Evolutionary conservation across 2,797 vertebrate genomes (phyloP), one percentile per base, ranked within the genome.

Genomic region (Thaleichthys pacificus): DNA sequence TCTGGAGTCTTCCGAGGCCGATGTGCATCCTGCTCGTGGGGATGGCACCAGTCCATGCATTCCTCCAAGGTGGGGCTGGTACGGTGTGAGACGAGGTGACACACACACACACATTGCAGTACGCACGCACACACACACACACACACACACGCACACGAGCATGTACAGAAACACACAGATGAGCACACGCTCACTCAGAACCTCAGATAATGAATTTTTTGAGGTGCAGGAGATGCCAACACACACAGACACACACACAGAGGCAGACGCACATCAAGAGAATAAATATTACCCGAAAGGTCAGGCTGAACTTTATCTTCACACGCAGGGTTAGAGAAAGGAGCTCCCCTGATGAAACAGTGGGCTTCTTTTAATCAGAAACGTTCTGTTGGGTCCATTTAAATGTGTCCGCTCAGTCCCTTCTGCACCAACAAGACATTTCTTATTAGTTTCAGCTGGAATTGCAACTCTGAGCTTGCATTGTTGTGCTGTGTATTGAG

Each of bases 231-330:
- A 28, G 6, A 8, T 17, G 6, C 30, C 22, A n/a, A 49, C 66
- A 61, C 61, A 65, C 22, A 11, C 19, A 22, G 32, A 35, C 62
- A 67, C 69, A 71, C 38, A 67, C 54, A 74, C 70, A 49, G 84
- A 77, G 79, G 82, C 79, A 87, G 84, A 84, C 82, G 83, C 84
- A 88, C 87, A 91, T 91, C 90, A 92, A 90, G 88, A 91, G 89
- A 88, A 89, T 86, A 91, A 91, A 89, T 89, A 90, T 85, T 86
- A 80, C 73, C 82, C 82, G 86, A 93, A 91, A 92, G 90, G 89
- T 92, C 90, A 89, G 82, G 75, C 75, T 92, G 91, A 92, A 91
- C 90, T 92, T 92, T 91, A 93, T 90, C 91, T 92, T 91, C 87
- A 88, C 83, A 87, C 85, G 85, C 88, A 88, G 82, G 38, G 81